Conservation (phyloP, 2,797 vertebrate species). For the Girardinus metallicus region DNA sequence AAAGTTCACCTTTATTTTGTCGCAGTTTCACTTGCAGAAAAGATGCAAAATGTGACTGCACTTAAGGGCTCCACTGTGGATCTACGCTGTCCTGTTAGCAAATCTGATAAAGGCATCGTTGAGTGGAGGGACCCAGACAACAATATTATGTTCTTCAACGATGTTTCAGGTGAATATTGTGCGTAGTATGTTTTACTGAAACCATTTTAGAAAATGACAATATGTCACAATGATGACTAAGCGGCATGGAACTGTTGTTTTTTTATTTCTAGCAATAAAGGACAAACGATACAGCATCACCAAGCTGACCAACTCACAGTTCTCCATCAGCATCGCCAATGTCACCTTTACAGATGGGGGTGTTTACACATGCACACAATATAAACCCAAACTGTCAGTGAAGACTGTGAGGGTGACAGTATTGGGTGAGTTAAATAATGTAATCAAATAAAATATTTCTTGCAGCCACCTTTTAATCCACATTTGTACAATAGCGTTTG, state of each 20-base stretch:
- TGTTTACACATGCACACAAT: conserved; percentile 72
- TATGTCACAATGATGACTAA: not conserved
- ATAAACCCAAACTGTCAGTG: not conserved
- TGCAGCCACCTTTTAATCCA: not conserved
- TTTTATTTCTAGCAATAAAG: conserved; percentile 54
- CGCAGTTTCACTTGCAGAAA: conserved; percentile 57
- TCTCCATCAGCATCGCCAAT: conserved; percentile 62
- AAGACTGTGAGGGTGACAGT: conserved; percentile 73
- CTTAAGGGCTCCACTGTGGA: conserved; percentile 67
- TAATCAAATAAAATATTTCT: not conserved
- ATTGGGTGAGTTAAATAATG: conserved; percentile 61
- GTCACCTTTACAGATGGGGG: conserved; percentile 78
- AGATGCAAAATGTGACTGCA: conserved; percentile 53
- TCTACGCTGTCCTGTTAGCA: conserved; percentile 60
- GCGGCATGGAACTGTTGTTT: not conserved
- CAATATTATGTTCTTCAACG: conserved; percentile 70
- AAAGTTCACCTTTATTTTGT: conserved; percentile 25
- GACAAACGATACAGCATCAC: conserved; percentile 65
- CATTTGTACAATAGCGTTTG: not conserved
- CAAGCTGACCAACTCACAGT: conserved; percentile 57
- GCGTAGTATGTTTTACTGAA: not conserved
- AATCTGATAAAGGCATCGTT: conserved; percentile 13
- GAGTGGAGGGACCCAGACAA: conserved; percentile 77
- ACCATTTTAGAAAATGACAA: not conserved
- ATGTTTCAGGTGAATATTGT: conserved; percentile 46